Conservation (phyloP, 37 sponge, comb jelly and placozoan species). For the Amphimedon queenslandica region DNA sequence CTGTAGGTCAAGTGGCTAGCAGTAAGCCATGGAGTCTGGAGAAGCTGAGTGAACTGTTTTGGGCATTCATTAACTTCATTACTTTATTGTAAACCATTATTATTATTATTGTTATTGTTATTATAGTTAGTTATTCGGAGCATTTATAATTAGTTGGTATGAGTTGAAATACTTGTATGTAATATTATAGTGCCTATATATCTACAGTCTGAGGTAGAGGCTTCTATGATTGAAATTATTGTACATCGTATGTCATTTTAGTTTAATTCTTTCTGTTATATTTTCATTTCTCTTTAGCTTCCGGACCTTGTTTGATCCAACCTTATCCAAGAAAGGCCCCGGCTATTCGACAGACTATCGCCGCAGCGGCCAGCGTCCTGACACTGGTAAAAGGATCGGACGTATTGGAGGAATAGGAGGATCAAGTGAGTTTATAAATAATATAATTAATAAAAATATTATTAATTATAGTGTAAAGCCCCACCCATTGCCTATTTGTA, state of each 20-base stretch:
- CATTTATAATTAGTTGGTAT: too few species aligned
- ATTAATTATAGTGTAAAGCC: too few species aligned
- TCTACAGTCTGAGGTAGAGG: too few species aligned
- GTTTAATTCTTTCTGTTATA: background rate
- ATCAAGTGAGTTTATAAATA: too few species aligned
- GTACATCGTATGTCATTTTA: too few species aligned
- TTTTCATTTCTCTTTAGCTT: background rate
- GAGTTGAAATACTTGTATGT: too few species aligned
- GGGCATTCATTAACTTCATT: slow-evolving; percentile 1
- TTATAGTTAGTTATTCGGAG: too few species aligned
- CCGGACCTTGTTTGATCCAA: background rate
- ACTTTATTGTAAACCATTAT: slow-evolving; percentile 5
- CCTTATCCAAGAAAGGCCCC: background rate
- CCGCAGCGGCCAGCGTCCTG: background rate
- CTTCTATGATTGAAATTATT: too few species aligned
- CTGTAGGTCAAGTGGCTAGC: background rate
- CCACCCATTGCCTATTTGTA: too few species aligned
- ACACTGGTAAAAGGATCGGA: background rate
- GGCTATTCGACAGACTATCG: background rate
- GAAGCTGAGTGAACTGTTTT: background rate
- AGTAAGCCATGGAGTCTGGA: background rate
- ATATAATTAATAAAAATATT: too few species aligned
- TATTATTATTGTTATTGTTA: too few species aligned
- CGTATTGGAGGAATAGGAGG: background rate
- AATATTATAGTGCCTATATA: too few species aligned